These are phyloP conservation scores for Orchesella flavescens DNA, from an alignment of 2,888 invertebrate species.

Conservation along the genomic window DNA sequence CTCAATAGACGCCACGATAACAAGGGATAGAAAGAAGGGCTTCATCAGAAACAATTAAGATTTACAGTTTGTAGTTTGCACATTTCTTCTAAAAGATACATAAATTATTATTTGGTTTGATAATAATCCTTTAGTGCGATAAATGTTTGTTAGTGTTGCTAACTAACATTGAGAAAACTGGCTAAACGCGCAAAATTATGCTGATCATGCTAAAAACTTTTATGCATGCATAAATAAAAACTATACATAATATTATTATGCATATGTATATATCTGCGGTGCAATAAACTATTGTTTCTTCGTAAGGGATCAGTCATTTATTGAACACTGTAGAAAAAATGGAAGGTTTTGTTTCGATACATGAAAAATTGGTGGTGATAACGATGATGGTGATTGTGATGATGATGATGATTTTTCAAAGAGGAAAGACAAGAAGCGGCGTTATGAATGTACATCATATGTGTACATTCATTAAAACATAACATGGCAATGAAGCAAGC, in stretches of 20 bases:
- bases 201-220: background rate
- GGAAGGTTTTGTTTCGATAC: background rate
- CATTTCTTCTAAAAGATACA: conserved; percentile 15
- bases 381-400: background rate
- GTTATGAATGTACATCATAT: background rate
- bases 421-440: background rate
- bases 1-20: background rate
- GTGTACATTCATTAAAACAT: background rate
- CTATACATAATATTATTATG: too few species aligned
- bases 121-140: conserved; percentile 1
- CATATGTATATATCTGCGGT: too few species aligned
- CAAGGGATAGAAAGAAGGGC: background rate
- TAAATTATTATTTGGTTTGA: conserved; percentile 16
- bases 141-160: conserved; percentile 1
- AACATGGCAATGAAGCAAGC: conserved; percentile 18
- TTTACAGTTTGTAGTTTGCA: conserved; percentile 11
- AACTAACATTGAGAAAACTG: conserved; percentile 10
- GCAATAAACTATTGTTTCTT: background rate
- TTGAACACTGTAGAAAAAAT: background rate
- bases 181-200: background rate
- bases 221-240: too few species aligned
- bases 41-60: conserved; percentile 19
- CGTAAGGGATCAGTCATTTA: conserved; percentile 1
- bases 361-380: background rate
- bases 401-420: background rate